Evolutionary conservation across 2,797 vertebrate species (phyloP).

Genomic region (Diglossa cyanea): DNA sequence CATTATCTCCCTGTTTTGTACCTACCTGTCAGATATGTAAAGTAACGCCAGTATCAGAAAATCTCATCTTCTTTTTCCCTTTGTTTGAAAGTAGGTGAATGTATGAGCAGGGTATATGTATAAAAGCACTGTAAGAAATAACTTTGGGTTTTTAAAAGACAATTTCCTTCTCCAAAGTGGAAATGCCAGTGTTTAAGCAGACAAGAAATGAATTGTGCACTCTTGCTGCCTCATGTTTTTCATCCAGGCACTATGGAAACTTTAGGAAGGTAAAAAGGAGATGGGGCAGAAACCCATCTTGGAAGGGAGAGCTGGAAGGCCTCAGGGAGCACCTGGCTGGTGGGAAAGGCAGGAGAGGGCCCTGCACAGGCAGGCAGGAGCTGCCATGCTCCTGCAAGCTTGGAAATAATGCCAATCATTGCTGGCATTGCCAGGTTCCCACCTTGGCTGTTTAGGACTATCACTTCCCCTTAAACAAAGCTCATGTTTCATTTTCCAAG

Average conservation of each 20-base stretch:
- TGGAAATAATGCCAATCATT: background rate
- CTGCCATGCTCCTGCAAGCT: background rate
- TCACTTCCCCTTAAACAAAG: background rate
- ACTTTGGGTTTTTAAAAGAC: background rate
- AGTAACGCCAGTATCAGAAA: background rate
- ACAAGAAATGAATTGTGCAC: background rate
- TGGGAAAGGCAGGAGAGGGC: background rate
- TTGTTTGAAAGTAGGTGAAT: slow-evolving; percentile 21
- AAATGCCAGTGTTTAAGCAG: background rate
- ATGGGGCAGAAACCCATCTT: background rate
- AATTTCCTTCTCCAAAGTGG: background rate
- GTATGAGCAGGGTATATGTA: background rate
- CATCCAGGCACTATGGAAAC: background rate
- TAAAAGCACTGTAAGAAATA: background rate
- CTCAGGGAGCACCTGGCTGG: fast-evolving
- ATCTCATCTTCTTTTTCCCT: background rate
- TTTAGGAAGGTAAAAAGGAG: background rate
- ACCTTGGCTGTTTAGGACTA: background rate
- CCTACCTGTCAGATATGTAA: background rate
- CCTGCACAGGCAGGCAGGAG: background rate
- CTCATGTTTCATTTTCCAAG: background rate
- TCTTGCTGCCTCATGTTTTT: background rate
- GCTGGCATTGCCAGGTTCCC: background rate
- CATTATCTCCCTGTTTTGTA: background rate
- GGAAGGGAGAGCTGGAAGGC: background rate